Evolutionary conservation across 2,797 vertebrate species (phyloP).

Genomic region (Coluber constrictor): DNA sequence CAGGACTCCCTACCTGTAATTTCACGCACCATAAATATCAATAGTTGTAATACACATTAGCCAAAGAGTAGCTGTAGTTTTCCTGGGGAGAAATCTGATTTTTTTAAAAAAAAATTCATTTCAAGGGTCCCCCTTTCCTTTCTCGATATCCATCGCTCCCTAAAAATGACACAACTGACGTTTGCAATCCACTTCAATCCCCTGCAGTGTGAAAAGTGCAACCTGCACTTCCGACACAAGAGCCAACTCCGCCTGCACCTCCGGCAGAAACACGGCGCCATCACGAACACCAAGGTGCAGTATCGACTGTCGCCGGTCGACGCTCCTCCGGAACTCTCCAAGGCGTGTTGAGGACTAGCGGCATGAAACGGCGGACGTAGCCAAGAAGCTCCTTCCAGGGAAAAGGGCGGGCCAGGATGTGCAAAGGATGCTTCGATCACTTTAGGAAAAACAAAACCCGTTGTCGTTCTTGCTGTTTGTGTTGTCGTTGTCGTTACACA

Average conservation of each 20-base stretch:
- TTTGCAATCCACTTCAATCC: neutral
- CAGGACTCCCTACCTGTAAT: too few relatives aligned
- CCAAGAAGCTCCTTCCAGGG: neutral
- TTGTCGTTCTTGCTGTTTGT: neutral
- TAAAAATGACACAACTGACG: neutral
- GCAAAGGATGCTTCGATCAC: constrained; percentile 72
- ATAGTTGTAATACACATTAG: too few relatives aligned
- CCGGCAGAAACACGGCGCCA: constrained; percentile 97
- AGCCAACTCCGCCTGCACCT: constrained; percentile 95
- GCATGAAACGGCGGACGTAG: neutral
- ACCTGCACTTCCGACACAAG: constrained; percentile 99
- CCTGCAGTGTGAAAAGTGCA: constrained; percentile 96
- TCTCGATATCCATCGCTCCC: neutral
- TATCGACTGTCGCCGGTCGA: constrained; percentile 86
- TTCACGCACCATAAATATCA: too few relatives aligned
- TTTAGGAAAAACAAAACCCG: constrained; percentile 43
- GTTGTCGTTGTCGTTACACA: constrained; percentile 55
- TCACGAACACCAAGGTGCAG: constrained; percentile 99
- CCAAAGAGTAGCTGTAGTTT: too few relatives aligned
- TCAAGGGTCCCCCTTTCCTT: neutral
- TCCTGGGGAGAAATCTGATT: neutral
- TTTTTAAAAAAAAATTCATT: neutral
- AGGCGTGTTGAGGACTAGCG: constrained; percentile 80
- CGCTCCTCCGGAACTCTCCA: constrained; percentile 85
- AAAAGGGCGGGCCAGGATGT: constrained; percentile 52